Percentiles rank a stretch among this genome's conserved stretches.
Evolutionary conservation across 2,888 invertebrate species (phyloP).

Genomic region (Auanema sp.): DNA sequence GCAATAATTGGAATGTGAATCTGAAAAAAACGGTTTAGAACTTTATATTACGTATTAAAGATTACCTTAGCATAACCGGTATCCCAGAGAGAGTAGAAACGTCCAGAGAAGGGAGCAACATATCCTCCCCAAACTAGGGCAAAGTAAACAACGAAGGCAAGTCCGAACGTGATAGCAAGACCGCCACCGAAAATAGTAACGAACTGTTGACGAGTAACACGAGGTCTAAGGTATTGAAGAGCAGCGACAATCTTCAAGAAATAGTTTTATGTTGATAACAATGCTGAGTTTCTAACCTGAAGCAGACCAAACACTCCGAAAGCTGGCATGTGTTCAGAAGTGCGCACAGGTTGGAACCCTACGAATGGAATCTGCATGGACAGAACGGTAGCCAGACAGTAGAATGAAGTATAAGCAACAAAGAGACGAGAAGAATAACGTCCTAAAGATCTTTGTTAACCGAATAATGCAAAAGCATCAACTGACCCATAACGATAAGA

Average conservation of each 20-base stretch:
- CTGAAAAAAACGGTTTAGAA: constrained; percentile 35
- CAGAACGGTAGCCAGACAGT: constrained; percentile 87
- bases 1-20: constrained; percentile 99
- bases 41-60: background rate
- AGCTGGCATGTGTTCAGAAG: constrained; percentile 99
- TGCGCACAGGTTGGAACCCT: constrained; percentile 96
- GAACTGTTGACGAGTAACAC: constrained; percentile 66
- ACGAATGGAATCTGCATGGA: constrained; percentile 86
- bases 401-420: constrained; percentile 89
- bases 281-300: constrained; percentile 83
- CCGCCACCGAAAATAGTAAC: constrained; percentile 73
- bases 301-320: constrained; percentile 91
- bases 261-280: constrained; percentile 74
- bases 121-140: constrained; percentile 70
- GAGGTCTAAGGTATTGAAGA: constrained; percentile 55
- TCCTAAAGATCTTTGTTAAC: constrained; percentile 18
- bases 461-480: no score
- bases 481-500: constrained; percentile 86
- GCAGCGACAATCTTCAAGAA: constrained; percentile 53
- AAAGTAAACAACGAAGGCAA: constrained; percentile 75
- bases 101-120: constrained; percentile 93
- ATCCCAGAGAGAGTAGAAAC: constrained; percentile 98
- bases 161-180: constrained; percentile 78
- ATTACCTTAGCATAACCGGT: constrained; percentile 88
- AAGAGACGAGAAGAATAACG: constrained; percentile 51